Conservation (phyloP, 2,797 vertebrate genomes). For the Crotalus adamanteus region DNA sequence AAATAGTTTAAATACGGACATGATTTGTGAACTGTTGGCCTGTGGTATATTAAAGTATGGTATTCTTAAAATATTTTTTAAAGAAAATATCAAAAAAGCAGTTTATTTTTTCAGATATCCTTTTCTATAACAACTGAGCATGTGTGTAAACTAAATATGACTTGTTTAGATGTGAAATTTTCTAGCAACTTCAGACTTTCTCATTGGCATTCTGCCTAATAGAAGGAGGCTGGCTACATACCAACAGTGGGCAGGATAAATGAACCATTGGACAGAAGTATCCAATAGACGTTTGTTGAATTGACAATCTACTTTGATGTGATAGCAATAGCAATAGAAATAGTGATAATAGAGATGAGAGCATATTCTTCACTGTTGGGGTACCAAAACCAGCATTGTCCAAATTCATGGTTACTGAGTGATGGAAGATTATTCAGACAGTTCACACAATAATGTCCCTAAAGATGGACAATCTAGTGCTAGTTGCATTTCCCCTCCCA, state of each 20-base stretch:
- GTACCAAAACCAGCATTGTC: not conserved
- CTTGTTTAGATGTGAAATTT: not conserved
- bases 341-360: too few relatives aligned
- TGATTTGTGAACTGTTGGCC: not conserved
- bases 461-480: not conserved
- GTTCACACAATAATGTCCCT: not conserved
- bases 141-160: not conserved
- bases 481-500: not conserved
- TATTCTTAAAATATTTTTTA: not conserved
- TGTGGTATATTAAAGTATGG: not conserved
- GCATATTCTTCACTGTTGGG: not conserved
- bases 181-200: not conserved
- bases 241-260: too few relatives aligned
- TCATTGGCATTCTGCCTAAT: not conserved
- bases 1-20: not conserved
- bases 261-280: not conserved
- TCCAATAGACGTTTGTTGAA: not conserved
- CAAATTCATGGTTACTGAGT: not conserved
- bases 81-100: not conserved
- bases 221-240: not conserved
- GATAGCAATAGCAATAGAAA: not conserved
- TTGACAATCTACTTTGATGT: not conserved
- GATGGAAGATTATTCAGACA: not conserved
- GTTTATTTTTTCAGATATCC: not conserved
- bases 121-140: not conserved